Evolutionary conservation across 2,113 vertebrate genomes (phyloP), one percentile per base, ranked within the genome.

Genomic region (Oncorhynchus mykiss): DNA sequence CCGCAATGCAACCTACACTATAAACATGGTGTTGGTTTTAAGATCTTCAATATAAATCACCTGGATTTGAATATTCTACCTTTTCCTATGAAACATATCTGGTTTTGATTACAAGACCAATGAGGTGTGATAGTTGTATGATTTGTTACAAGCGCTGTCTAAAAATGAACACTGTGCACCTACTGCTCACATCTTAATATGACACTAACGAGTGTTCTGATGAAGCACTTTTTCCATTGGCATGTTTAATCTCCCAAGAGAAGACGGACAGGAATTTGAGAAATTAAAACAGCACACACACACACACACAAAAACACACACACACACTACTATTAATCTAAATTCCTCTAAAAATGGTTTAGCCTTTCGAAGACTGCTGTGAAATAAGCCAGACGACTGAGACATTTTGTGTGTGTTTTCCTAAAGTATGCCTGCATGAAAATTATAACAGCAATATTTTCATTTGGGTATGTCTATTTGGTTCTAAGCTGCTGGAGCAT

Each of bases 331-430:
- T 81, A 88, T 91, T 90, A 88, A 91, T 91, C 88, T 77, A 82
- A 90, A 88, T 90, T 89, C 78, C 87, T 84, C 57, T 77, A 85
- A 84, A 88, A 86, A 85, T 80, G 72, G 79, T 76, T 73, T 72
- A 48, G 78, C 64, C 80, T 80, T 88, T 84, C 75, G 87, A 86
- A 72, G 81, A 84, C 51, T 22, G 75, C 70, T 87, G 84, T 90
- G 88, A 91, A 88, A 88, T 80, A 90, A 90, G 71, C 89, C 91
- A 93, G 89, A 91, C 82, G 75, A 83, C 77, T 78, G 79, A 86
- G 77, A 80, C 69, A 79, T 88, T 88, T 85, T 84, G 45, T 49
- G 22, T 66, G 57, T 80, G 77, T 81, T 89, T 84, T 78, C 71
- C 45, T 72, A 0, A 5, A 83, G 73, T 51, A 78, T 73, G 78